phyloP scores from a whole-genome alignment of 2,888 invertebrate species.

The Limnephilus auricula region DNA sequence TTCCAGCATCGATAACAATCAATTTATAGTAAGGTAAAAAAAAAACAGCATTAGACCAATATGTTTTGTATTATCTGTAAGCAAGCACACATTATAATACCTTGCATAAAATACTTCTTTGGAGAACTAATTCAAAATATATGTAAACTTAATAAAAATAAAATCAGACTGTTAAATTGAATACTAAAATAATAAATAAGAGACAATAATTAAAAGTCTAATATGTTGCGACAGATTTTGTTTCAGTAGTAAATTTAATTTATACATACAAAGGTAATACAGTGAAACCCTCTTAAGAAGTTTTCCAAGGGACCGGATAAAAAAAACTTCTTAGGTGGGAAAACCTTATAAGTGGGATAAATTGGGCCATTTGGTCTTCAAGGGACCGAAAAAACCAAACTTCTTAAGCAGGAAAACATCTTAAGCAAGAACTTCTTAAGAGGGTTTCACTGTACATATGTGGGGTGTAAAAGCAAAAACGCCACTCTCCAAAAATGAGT shows the following conservation, averaged over 20 bases:
- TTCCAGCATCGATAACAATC: no score
- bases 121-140: conserved; percentile 5
- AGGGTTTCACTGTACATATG: no score
- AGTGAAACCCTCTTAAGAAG: no score
- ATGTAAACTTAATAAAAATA: neutral
- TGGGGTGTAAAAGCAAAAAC: no score
- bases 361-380: no score
- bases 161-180: conserved; percentile 6
- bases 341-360: no score
- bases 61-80: neutral
- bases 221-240: neutral
- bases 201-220: neutral
- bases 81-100: neutral
- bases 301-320: no score
- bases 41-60: neutral
- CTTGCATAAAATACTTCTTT: conserved; percentile 7
- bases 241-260: neutral
- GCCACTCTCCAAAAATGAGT: no score
- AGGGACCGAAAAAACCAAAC: no score
- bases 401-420: no score
- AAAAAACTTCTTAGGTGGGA: no score
- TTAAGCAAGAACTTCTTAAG: no score
- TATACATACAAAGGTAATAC: neutral
- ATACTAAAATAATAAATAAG: neutral
- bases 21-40: neutral